Evolutionary conservation across 30 jellyfish, hydroid and myxozoan species (phyloP), one percentile per base, ranked within the genome.

Genomic region (Morbakka virulenta): DNA sequence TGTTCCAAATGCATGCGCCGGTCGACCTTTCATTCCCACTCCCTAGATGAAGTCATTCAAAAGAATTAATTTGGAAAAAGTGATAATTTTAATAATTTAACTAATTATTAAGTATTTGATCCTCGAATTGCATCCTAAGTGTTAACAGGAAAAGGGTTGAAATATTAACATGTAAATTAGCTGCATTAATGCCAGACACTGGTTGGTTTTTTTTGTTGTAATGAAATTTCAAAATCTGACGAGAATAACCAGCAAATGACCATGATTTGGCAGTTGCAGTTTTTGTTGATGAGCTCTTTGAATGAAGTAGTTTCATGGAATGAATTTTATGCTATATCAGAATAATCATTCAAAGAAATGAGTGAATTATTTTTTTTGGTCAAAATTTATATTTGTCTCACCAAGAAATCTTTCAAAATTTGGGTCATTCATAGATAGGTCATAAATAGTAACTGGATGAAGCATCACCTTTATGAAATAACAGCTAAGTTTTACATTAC

Each of bases 21-120:
- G 1, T 41, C 74, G 47, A 1, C 0, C 72, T 21, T 41, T 52
- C 11, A 78, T 34, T 63, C 82, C 89, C 31, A 61, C 52, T 30
- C 84, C 76, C 17, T 63, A 35, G 84, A 78, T 41, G 85, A 65
- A 23, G 53, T 64, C 34, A 64, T 78, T 3, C 48, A 49, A 28
- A 64, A 30, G 31, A 78, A 63, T 21, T 24, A 48, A 53, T 72
- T 72, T 72, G 84, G 14, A 25, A 72, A 32, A 29, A 50, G 21
- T 36, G 26, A 29, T 11, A 68, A n/a, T 20, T 24, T n/a, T 24
- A 35, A 53, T 70, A 24, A 34, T 32, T 31, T 70, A 35, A 31
- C 73, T 21, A 9, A 48, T 2, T 72, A 31, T 51, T 49, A 72
- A 26, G 34, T 72, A 27, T 72, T 36, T 72, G 84, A 72, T 33